phyloP scores from a whole-genome alignment of 2,797 vertebrate genomes.

The Margarornis squamiger region DNA sequence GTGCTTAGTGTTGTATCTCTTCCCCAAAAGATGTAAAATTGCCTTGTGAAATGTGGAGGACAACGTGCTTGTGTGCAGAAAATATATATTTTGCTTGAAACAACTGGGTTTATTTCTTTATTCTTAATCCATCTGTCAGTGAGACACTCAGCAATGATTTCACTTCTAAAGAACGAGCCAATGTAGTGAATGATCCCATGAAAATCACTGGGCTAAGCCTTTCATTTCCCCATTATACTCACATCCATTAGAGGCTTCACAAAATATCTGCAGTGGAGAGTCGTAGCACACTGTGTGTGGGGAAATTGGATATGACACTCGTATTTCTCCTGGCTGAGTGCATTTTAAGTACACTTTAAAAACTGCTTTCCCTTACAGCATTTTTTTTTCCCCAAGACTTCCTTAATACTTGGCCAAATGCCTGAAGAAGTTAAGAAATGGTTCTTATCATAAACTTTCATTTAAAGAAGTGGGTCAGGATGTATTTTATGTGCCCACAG shows the following conservation, averaged over 20 bases:
- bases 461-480: constrained; percentile 28
- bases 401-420: constrained; percentile 36
- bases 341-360: constrained; percentile 32
- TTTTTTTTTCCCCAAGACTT: not conserved
- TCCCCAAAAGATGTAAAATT: not conserved
- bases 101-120: not conserved
- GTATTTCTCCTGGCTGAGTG: constrained; percentile 52
- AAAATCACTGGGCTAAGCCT: constrained; percentile 42
- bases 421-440: constrained; percentile 11
- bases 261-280: constrained; percentile 2
- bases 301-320: constrained; percentile 47
- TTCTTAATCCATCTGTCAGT: constrained; percentile 11
- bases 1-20: not conserved
- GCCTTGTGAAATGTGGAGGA: not conserved
- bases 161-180: not conserved
- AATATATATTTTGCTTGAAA: constrained; percentile 30
- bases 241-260: constrained; percentile 34
- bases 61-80: not conserved
- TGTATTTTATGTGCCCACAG: not conserved
- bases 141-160: constrained; percentile 21
- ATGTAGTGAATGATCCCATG: constrained; percentile 9
- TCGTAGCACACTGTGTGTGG: not conserved
- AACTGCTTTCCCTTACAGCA: not conserved
- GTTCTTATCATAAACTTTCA: constrained; percentile 17
- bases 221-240: constrained; percentile 48